Evolutionary conservation across 2,888 invertebrate species (phyloP).

Genomic region (Nymphalis urticae): DNA sequence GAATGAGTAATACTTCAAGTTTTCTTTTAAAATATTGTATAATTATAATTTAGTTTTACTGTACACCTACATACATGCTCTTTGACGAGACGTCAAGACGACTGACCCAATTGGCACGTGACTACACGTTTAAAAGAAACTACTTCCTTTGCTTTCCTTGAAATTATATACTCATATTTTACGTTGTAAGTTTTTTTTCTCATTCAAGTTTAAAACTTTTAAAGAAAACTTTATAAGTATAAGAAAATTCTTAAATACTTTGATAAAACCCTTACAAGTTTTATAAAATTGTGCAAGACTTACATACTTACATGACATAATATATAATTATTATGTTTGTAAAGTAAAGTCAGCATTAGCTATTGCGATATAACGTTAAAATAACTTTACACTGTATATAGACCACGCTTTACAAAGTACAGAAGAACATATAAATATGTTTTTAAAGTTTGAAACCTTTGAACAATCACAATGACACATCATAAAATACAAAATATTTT

Average conservation of each 20-base stretch:
- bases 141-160: conserved; percentile 51
- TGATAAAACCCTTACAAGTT: no score
- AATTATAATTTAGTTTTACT: conserved; percentile 44
- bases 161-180: conserved; percentile 23
- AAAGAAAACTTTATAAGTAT: neutral
- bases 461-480: no score
- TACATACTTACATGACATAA: neutral
- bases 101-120: conserved; percentile 73
- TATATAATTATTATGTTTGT: neutral
- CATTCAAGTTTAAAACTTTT: neutral
- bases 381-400: neutral
- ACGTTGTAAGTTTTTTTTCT: neutral
- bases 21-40: conserved; percentile 30
- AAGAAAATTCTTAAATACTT: no score
- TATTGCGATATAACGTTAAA: neutral
- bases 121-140: conserved; percentile 55
- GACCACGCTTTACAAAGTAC: neutral
- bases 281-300: neutral
- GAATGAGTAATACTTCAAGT: neutral
- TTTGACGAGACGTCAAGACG: conserved; percentile 55
- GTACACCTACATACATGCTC: conserved; percentile 50
- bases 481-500: no score
- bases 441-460: no score
- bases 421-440: neutral
- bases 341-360: neutral